Base-by-base conservation (phyloP, 2,888 invertebrate genomes). In the Rhagonycha fulva region DNA sequence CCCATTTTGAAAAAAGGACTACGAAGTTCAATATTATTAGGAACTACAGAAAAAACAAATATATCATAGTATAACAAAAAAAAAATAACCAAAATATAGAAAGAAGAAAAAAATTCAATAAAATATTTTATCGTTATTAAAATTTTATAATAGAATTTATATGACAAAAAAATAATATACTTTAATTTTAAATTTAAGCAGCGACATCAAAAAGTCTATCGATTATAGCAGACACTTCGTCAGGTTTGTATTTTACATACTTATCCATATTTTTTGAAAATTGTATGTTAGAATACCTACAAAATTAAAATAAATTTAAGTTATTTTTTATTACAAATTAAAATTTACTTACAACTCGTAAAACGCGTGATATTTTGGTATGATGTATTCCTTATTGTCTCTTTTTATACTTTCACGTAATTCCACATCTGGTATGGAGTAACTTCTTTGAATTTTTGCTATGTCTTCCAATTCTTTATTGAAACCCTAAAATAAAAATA, bases 381-480 rank as follows among this genome's bases (percentile, higher is more conserved):
- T 90, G 78, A 98, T 91, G 77, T 94, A 93, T 84, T 96, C 95
- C 85, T 95, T 95, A 88, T 98, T 96, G 88, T 96, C 98, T 12
- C 95, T 90, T 86, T 97, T 97, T 68, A 98, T 91, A 75, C 94
- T 92, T 86, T 96, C 95, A 63, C 98, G 91, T 71, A 98, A 89
- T 84, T 97, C 96, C 0, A 94, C 91, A 89, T 98, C 98, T 0
- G 98, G 98, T 83, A 98, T 96, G 70, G 97, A 95, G 89, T 98
- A 98, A 47, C 94, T 93, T 78, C 96, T 92, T 89, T 98, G 98
- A 30, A 92, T 91, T 81, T 94, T 93, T 2, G 93, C 92, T 12
- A 94, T 92, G 83, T 98, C 98, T 84, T 98, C 98, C 86, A 98
- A 93, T 88, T 98, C 98, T 86, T 97, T 96, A 88, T 98, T 98